Evolutionary conservation across 2,888 invertebrate species (phyloP).

Genomic region (Tridacna gigas): DNA sequence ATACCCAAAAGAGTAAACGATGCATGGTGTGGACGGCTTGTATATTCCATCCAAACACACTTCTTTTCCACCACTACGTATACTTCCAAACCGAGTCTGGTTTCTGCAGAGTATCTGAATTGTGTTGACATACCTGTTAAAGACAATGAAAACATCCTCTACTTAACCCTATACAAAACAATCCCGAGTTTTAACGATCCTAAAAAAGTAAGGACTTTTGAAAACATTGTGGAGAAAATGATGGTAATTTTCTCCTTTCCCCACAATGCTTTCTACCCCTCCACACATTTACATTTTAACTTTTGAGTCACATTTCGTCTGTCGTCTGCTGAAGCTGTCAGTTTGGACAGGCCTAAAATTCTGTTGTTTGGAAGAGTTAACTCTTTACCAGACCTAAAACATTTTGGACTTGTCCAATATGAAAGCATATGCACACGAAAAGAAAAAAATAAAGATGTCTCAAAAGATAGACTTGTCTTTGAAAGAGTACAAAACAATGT

Average conservation of each 20-base stretch:
- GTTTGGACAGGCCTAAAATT: background rate
- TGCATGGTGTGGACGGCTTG: background rate
- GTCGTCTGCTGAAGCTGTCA: background rate
- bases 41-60: background rate
- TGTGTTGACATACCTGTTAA: constrained; percentile 16
- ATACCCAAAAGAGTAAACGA: constrained; percentile 17
- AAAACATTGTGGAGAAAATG: background rate
- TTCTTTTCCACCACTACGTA: constrained; percentile 11
- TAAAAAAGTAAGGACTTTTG: background rate
- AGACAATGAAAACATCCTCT: background rate
- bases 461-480: too few species aligned
- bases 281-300: background rate
- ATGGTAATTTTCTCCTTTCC: background rate
- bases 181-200: background rate
- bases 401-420: too few species aligned
- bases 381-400: too few species aligned
- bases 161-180: background rate
- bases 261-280: background rate
- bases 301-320: background rate
- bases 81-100: background rate
- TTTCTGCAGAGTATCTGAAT: constrained; percentile 10
- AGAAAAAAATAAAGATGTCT: too few species aligned
- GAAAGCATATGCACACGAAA: too few species aligned
- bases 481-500: too few species aligned
- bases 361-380: too few species aligned